Evolutionary conservation across 2,888 invertebrate species (phyloP).

Genomic region (Drosophila phalerata): DNA sequence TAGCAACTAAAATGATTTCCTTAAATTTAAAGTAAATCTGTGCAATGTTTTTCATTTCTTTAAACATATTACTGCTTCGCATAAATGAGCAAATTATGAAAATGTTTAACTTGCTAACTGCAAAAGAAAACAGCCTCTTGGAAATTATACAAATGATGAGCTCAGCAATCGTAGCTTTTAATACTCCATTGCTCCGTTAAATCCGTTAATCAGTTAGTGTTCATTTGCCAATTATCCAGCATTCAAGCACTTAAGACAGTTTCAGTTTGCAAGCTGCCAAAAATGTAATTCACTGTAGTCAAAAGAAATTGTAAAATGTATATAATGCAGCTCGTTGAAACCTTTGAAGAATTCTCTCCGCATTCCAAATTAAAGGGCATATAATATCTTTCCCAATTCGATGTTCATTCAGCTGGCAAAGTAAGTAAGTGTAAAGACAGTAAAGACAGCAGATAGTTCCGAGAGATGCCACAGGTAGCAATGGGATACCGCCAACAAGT

Average conservation of each 20-base stretch:
- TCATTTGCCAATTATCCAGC: background rate
- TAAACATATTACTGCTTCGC: too few species aligned
- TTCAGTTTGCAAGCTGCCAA: background rate
- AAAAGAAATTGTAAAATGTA: background rate
- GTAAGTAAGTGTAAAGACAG: background rate
- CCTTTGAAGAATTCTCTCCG: background rate
- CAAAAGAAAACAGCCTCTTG: background rate
- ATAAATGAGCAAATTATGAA: background rate
- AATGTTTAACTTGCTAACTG: background rate
- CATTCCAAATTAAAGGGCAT: background rate
- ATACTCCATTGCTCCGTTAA: background rate
- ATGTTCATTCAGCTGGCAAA: constrained; percentile 1
- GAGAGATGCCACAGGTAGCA: constrained; percentile 20
- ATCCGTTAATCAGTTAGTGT: background rate
- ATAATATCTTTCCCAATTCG: constrained; percentile 1
- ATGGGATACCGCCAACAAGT: constrained; percentile 3
- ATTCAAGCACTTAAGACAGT: background rate
- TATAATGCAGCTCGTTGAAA: background rate
- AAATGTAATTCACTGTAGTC: background rate
- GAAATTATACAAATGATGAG: background rate
- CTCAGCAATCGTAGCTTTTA: background rate
- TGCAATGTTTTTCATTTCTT: too few species aligned
- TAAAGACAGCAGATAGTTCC: background rate
- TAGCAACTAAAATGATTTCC: too few species aligned
- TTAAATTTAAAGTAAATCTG: too few species aligned